Evolutionary conservation across 2,113 vertebrate genomes (phyloP).

Genomic region (Heloderma charlesbogerti): DNA sequence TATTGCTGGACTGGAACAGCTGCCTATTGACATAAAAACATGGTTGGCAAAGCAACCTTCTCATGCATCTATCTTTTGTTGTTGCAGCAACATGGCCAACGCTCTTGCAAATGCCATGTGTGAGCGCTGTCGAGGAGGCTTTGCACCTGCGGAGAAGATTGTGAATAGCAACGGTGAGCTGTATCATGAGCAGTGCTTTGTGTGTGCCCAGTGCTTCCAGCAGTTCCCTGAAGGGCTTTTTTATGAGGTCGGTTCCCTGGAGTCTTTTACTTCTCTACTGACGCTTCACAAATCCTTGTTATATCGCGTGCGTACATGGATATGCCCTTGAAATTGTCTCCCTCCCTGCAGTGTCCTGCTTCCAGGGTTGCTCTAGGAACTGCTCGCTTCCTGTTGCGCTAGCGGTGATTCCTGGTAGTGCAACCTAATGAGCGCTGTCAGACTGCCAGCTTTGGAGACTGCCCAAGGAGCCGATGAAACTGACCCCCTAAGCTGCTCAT

Average conservation of each 20-base stretch:
- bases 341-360: neutral
- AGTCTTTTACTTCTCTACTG: neutral
- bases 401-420: too few species aligned
- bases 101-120: slow-evolving; percentile 95
- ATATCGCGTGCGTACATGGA: neutral
- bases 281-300: neutral
- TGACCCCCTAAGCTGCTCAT: neutral
- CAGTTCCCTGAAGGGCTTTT: slow-evolving; percentile 97
- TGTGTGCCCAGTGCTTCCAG: slow-evolving; percentile 98
- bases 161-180: slow-evolving; percentile 98
- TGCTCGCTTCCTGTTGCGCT: too few species aligned
- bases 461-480: neutral
- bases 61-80: neutral
- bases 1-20: neutral
- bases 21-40: neutral
- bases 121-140: slow-evolving; percentile 92
- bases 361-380: too few species aligned
- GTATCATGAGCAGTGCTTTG: slow-evolving; percentile 97
- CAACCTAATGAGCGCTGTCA: too few species aligned
- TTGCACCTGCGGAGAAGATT: slow-evolving; percentile 93
- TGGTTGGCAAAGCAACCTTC: too few species aligned
- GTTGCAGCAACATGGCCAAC: slow-evolving; percentile 95
- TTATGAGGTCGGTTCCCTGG: slow-evolving; percentile 87
- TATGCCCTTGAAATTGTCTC: neutral
- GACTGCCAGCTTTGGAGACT: too few species aligned